A percentile compares a stretch with the other conserved stretches of the same genome.
These are phyloP conservation scores for Lates calcarifer DNA, from an alignment of 2,113 vertebrate genomes.

Conservation along the genomic window DNA sequence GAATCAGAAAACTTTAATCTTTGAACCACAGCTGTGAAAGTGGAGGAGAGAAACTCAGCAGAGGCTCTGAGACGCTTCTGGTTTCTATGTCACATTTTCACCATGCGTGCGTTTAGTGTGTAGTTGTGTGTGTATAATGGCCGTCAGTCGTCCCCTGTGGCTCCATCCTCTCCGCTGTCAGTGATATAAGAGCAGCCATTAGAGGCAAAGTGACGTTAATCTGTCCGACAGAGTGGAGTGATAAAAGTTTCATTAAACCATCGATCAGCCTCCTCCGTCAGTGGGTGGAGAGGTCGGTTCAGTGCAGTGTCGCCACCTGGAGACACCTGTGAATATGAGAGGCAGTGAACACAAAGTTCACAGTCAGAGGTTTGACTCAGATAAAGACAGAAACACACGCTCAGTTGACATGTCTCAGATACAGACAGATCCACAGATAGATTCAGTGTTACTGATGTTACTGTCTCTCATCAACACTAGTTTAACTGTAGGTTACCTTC, in stretches of 20 bases:
- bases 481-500: no score
- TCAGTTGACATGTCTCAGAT: no score
- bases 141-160: constrained; percentile 6
- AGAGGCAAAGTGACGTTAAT: constrained; percentile 70
- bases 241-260: constrained; percentile 76
- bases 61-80: background rate
- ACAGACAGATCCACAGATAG: no score
- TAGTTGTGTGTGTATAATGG: constrained; percentile 12
- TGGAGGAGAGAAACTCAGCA: no score
- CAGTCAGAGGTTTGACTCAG: no score
- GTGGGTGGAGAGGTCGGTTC: background rate
- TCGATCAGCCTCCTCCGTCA: constrained; percentile 53
- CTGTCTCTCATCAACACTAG: no score
- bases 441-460: no score
- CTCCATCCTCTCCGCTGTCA: constrained; percentile 28
- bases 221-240: constrained; percentile 51
- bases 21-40: no score
- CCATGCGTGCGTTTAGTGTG: background rate
- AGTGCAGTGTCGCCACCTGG: background rate
- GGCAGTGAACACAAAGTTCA: no score
- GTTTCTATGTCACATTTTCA: no score
- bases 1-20: no score
- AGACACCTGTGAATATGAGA: constrained; percentile 14
- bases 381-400: no score
- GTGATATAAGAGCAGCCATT: constrained; percentile 73